Conservation (phyloP, 2,888 invertebrate species). For the Acanthosepion esculentum region DNA sequence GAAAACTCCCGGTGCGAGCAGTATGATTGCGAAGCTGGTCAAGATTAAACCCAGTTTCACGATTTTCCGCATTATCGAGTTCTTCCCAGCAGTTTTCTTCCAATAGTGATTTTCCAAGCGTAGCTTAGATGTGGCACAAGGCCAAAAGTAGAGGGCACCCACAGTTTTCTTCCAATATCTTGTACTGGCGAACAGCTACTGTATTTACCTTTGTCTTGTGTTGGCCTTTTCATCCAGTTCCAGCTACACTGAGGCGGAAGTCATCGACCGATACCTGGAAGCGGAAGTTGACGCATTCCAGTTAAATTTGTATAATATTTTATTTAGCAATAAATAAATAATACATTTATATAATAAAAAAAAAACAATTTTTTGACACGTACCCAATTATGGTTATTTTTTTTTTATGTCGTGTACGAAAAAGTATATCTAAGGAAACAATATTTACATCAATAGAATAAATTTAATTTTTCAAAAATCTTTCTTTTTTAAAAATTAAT, state of each 20-base stretch:
- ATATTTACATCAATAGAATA: too few species aligned
- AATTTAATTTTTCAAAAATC: too few species aligned
- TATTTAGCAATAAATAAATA: neutral
- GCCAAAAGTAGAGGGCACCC: too few species aligned
- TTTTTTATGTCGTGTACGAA: too few species aligned
- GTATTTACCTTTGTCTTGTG: neutral
- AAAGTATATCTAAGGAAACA: too few species aligned
- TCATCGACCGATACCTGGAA: slow-evolving; percentile 35
- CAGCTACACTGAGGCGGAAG: neutral
- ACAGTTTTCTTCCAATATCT: neutral
- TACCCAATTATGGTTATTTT: too few species aligned
- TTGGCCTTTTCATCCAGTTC: neutral
- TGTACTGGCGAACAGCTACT: neutral
- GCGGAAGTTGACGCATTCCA: slow-evolving; percentile 45
- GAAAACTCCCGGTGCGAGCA: neutral
- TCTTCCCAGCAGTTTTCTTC: neutral
- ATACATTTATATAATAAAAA: neutral
- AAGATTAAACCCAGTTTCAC: neutral
- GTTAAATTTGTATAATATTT: slow-evolving; percentile 36
- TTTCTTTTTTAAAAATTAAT: too few species aligned
- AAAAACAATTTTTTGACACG: neutral
- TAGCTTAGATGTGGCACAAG: too few species aligned
- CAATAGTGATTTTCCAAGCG: neutral
- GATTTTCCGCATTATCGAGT: neutral
- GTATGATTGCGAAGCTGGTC: neutral